phyloP scores from a whole-genome alignment of 2,797 vertebrate species.

The Heterohyrax brucei region DNA sequence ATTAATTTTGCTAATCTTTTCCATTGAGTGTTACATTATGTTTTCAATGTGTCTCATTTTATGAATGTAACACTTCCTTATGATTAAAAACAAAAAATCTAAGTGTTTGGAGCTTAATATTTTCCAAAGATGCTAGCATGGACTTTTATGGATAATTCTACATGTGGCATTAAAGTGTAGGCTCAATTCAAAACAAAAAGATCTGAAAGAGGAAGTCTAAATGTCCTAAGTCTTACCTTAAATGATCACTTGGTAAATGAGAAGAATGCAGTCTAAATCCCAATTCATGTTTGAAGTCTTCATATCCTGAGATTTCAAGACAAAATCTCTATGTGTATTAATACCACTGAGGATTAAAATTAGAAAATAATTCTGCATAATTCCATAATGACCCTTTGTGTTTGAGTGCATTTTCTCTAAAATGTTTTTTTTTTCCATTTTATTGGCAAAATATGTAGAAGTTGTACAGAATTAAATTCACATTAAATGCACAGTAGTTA shows the following conservation, averaged over 20 bases:
- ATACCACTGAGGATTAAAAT: slow-evolving; percentile 38
- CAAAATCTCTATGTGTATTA: not conserved
- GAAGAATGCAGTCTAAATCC: not conserved
- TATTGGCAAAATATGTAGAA: not conserved
- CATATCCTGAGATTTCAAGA: not conserved
- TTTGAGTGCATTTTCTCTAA: slow-evolving; percentile 12
- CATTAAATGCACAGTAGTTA: not conserved
- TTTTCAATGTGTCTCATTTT: not conserved
- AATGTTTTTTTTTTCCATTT: not conserved
- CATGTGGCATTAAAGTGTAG: not conserved
- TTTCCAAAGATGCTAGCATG: not conserved
- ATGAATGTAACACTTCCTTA: not conserved
- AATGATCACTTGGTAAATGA: not conserved
- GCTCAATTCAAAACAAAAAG: not conserved
- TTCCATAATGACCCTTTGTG: slow-evolving; percentile 11
- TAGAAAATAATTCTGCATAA: not conserved
- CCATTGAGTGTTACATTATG: not conserved
- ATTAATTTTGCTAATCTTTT: not conserved
- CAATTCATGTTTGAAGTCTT: not conserved
- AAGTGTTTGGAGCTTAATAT: not conserved
- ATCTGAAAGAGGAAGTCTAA: not conserved
- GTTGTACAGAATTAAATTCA: not conserved
- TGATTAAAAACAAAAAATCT: not conserved
- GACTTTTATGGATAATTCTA: not conserved
- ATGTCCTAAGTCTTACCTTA: not conserved